These are phyloP conservation scores for Idaea aversata DNA, from an alignment of 2,888 invertebrate genomes.

Conservation along the genomic window DNA sequence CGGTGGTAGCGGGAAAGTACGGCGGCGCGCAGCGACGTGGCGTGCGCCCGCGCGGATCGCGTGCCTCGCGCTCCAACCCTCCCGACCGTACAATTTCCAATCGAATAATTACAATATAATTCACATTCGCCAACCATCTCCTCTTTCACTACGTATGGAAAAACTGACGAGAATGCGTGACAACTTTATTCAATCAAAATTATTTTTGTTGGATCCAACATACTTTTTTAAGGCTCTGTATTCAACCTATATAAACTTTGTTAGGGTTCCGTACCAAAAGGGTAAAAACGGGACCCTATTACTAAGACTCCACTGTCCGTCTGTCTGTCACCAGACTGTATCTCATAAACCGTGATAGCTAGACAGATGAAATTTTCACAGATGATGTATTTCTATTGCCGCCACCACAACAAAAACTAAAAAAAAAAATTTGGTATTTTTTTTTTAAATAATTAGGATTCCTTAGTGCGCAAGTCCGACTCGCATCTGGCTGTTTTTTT, in stretches of 20 bases:
- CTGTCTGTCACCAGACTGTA: no score
- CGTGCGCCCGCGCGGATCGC: constrained; percentile 48
- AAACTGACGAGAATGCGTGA: background rate
- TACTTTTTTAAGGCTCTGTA: background rate
- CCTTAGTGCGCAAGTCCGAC: no score
- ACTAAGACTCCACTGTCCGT: no score
- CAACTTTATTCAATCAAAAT: background rate
- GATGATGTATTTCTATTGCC: no score
- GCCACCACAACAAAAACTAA: no score
- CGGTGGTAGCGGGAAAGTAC: constrained; percentile 69
- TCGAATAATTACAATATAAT: constrained; percentile 52
- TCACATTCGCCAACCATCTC: constrained; percentile 20
- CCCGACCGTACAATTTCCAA: constrained; percentile 60
- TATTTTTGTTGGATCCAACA: background rate
- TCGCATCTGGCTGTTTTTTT: no score
- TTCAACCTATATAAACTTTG: background rate
- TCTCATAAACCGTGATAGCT: no score
- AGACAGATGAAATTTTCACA: no score
- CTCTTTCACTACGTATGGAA: background rate
- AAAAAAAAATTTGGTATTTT: no score
- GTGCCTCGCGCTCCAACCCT: constrained; percentile 52
- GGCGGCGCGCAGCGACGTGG: constrained; percentile 49
- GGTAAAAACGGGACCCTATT: no score
- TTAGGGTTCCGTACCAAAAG: no score
- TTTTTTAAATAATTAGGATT: no score